Base-by-base conservation (phyloP, 1,140 invertebrate genomes). In the Papilio dardanus region DNA sequence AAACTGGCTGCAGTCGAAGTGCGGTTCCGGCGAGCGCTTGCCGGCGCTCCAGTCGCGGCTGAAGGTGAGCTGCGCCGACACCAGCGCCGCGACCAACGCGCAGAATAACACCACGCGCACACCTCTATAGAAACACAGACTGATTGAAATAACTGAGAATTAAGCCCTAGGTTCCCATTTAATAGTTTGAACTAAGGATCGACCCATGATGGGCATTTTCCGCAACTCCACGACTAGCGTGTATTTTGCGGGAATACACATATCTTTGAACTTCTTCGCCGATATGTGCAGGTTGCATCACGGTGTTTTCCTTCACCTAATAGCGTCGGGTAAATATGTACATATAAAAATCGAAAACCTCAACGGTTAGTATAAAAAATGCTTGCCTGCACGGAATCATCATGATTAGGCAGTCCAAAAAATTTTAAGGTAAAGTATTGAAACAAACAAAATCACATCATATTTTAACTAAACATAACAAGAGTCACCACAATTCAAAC, bases 11-110 rank as follows among this genome's bases (percentile, higher is more conserved):
- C 89, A 91, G 79, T 92, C 89, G 6, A 91, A 81, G 14, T 6
- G 42, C 2, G 42, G 7, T n/a, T 46, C 42, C 67, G 89, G 82
- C 8, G 84, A 82, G 1, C 91, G 79, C 78, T 92, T 92, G 30
- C 91, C 91, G 2, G 88, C 89, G 19, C 81, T 86, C 91, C 91
- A 92, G 84, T 92, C 91, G 54, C 88, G 83, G 76, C 91, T 92
- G 86, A 92, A 92, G 21, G 91, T 91, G 37, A 92, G 86, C 74
- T 92, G 91, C 19, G 88, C 83, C 1, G 88, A 85, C 7, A 88
- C 87, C 78, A 90, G 81, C 74, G 83, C 83, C 54, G 71, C 76
- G 46, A 75, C 81, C 78, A 88, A 28, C 46, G 75, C 74, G 19
- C 80, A 86, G 28, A 87, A 31, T 66, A 73, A 71, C 73, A 87